Percentiles rank a stretch among this genome's conserved stretches.
Conservation (phyloP, 1,140 invertebrate genomes). For the Brachionus sp. region DNA sequence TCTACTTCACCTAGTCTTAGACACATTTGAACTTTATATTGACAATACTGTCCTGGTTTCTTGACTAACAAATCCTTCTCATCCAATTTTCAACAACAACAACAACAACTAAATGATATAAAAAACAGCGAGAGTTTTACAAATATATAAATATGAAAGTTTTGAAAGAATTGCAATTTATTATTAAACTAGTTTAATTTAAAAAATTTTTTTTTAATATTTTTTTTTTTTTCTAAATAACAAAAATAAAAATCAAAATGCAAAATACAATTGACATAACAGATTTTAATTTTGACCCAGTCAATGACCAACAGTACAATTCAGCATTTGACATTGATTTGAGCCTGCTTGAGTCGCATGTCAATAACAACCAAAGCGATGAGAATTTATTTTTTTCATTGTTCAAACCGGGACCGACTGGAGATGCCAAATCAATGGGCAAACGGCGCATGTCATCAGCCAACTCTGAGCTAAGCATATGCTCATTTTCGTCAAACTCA, state of each 20-base stretch:
- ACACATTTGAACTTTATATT: neutral
- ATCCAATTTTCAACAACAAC: neutral
- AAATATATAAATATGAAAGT: neutral
- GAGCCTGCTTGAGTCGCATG: neutral
- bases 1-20: neutral
- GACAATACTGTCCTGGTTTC: neutral
- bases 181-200: neutral
- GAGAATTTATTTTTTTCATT: neutral
- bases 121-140: neutral
- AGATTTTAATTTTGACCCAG: neutral
- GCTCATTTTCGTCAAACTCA: neutral
- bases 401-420: neutral
- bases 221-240: too few species aligned
- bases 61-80: neutral
- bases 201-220: neutral
- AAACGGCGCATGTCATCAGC: neutral
- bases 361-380: neutral
- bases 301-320: neutral
- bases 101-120: neutral
- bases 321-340: neutral
- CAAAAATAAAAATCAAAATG: neutral
- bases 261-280: neutral
- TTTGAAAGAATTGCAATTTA: neutral
- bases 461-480: neutral
- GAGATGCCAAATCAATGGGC: neutral